Conservation (phyloP, 2,113 vertebrate genomes). For the Nesospiza acunhae region DNA sequence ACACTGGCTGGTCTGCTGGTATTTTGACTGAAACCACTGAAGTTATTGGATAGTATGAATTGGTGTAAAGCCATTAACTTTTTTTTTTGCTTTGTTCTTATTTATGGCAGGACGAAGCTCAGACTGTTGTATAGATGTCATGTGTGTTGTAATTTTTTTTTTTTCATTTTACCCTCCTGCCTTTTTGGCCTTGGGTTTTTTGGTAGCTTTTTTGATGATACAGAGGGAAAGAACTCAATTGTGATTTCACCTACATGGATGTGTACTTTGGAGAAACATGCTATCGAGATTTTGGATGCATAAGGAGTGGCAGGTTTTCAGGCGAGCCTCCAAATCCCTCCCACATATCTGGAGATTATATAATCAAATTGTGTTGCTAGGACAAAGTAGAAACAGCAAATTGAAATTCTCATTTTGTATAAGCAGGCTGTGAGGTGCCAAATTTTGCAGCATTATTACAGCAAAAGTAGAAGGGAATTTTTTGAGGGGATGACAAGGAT, state of each 20-base stretch:
- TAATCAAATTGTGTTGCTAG: slow-evolving; percentile 27
- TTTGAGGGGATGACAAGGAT: background rate
- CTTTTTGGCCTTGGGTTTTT: background rate
- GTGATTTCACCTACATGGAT: background rate
- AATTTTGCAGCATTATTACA: background rate
- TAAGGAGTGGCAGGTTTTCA: slow-evolving; percentile 7
- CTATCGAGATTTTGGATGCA: background rate
- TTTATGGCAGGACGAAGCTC: background rate
- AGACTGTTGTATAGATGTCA: background rate
- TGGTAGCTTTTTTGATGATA: background rate
- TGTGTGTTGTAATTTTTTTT: background rate
- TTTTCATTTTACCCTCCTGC: background rate
- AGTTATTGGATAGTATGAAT: background rate
- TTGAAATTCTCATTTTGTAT: slow-evolving; percentile 10
- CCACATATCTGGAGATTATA: slow-evolving; percentile 23
- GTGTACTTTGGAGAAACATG: background rate
- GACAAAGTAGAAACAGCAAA: slow-evolving; percentile 38
- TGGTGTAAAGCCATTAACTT: background rate
- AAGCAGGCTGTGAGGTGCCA: background rate
- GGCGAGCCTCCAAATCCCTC: slow-evolving; percentile 21
- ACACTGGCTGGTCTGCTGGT: background rate
- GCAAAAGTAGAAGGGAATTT: background rate
- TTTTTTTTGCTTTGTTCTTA: background rate
- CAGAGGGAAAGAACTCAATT: background rate
- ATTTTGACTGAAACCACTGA: background rate